Evolutionary conservation across 2,888 invertebrate species (phyloP).

Genomic region (Schizaphis graminum): DNA sequence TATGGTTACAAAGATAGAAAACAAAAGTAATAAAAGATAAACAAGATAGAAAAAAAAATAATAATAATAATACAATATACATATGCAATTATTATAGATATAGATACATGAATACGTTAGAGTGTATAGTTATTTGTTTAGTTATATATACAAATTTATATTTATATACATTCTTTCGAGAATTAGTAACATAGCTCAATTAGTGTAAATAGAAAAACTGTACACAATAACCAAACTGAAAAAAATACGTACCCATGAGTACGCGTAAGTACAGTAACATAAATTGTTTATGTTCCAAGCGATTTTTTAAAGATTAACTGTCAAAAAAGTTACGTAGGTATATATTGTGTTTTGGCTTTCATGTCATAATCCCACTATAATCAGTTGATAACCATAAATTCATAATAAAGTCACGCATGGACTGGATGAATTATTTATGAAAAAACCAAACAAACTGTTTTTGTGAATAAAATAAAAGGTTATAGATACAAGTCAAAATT

Average conservation of each 20-base stretch:
- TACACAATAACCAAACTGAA: background rate
- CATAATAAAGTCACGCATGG: constrained; percentile 22
- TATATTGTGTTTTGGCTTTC: background rate
- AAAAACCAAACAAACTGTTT: background rate
- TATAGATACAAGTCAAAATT: background rate
- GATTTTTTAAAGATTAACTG: constrained; percentile 9
- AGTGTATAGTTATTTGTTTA: too few relatives aligned
- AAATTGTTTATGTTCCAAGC: background rate
- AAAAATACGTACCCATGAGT: background rate
- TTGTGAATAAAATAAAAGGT: background rate
- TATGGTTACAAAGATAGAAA: too few relatives aligned
- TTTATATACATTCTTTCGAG: background rate
- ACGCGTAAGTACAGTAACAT: background rate
- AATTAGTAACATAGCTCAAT: background rate
- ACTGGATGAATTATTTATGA: background rate
- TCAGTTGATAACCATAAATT: background rate
- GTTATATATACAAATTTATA: background rate
- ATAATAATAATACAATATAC: too few relatives aligned
- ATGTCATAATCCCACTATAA: background rate
- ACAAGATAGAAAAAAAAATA: too few relatives aligned
- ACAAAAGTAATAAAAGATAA: too few relatives aligned
- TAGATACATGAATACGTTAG: too few relatives aligned
- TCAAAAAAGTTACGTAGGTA: background rate
- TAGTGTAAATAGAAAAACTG: background rate
- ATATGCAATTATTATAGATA: too few relatives aligned